phyloP scores from a whole-genome alignment of 2,797 vertebrate genomes.

The Ptychobarbus kaznakovi region DNA sequence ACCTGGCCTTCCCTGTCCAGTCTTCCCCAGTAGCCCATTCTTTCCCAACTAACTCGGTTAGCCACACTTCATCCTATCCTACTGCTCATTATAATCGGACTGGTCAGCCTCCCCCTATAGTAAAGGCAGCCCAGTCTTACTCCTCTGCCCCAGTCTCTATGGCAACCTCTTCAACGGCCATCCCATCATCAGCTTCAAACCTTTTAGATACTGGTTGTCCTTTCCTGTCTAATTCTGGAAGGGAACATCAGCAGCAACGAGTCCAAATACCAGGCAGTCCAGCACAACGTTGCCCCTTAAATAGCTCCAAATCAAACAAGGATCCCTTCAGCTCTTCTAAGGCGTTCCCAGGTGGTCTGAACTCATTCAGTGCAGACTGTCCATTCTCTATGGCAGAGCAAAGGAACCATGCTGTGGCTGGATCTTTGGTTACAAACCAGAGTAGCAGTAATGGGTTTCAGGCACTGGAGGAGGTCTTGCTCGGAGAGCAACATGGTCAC shows the following conservation, averaged over 20 bases:
- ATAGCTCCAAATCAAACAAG: conserved; percentile 84
- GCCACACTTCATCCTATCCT: conserved; percentile 80
- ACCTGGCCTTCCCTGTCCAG: conserved; percentile 81
- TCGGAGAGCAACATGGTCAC: conserved; percentile 84
- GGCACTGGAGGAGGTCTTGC: conserved; percentile 85
- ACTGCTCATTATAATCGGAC: conserved; percentile 88
- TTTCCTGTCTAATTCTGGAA: conserved; percentile 83
- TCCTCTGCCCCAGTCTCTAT: conserved; percentile 78
- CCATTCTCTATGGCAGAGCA: conserved; percentile 82
- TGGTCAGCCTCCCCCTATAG: conserved; percentile 83
- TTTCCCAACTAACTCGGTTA: conserved; percentile 86
- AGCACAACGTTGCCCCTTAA: conserved; percentile 84
- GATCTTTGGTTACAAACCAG: conserved; percentile 63
- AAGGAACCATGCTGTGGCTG: conserved; percentile 81
- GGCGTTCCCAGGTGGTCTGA: conserved; percentile 88
- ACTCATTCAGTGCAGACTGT: conserved; percentile 78
- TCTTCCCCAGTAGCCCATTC: conserved; percentile 80
- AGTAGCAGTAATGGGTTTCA: conserved; percentile 85
- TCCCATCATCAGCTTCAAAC: conserved; percentile 80
- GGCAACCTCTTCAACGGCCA: conserved; percentile 75
- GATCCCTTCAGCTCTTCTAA: conserved; percentile 86
- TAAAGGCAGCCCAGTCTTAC: conserved; percentile 82
- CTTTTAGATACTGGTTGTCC: conserved; percentile 83
- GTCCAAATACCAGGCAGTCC: conserved; percentile 79
- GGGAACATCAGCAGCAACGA: conserved; percentile 76